Evolutionary conservation across 2,888 invertebrate genomes (phyloP), one percentile per base, ranked within the genome.

Genomic region (Mactromeris polynyma): DNA sequence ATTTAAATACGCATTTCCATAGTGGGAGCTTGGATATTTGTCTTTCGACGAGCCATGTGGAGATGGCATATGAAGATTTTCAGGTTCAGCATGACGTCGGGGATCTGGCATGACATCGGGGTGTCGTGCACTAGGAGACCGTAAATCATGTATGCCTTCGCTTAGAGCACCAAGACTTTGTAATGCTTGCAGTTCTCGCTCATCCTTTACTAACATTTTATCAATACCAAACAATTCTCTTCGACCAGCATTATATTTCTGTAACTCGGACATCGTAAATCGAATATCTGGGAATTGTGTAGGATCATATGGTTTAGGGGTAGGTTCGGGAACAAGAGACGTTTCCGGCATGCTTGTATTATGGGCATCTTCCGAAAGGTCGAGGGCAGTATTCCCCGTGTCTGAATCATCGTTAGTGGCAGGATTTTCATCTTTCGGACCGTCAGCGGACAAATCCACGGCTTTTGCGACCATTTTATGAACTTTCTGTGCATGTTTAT

Each of bases 401-500:
- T 26, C n/a, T 2, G 58, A 17, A 19, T 73, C 33, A 9, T 4
- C 36, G 36, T 73, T 17, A 73, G 31, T 17, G 17, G 2, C 17
- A 33, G 73, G 14, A 36, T 64, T 26, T 11, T 9, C n/a, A 9
- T 36, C 73, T 73, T 73, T 73, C 17, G 19, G 0, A 69, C 7
- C 36, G 26, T 26, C 58, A 26, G 26, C 26, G 19, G 73, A 36
- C 36, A 73, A 33, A 73, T 73, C 73, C 2, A 83, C 46, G 17
- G 84, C 84, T 36, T 84, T 77, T n/a, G 36, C 77, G 3, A 33
- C 51, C 2, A 21, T 31, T 77, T 86, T 86, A 46, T 86, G 86
- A 17, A 86, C 81, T 38, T 86, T 81, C 54, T 73, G 26, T 4
- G 81, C 69, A 81, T 86, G 86, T 38, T 86, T 86, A 40, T 81